These are phyloP conservation scores for Phenganax marumi DNA, from an alignment of 92 coral and sea anemone species.

Conservation along the genomic window DNA sequence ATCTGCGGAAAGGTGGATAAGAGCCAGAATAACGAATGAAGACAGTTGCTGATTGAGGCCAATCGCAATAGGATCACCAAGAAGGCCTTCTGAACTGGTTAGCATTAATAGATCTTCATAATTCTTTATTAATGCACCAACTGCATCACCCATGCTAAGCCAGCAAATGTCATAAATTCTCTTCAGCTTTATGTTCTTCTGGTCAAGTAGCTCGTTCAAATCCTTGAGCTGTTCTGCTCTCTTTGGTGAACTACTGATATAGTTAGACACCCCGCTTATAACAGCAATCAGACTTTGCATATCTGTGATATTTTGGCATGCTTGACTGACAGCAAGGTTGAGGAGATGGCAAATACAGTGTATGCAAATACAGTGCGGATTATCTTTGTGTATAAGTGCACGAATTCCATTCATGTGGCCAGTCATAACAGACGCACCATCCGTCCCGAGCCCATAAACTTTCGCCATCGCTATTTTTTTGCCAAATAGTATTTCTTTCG, in stretches of 20 bases:
- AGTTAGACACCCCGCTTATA: slow-evolving; percentile 25
- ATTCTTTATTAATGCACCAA: slow-evolving; percentile 38
- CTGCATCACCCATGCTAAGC: slow-evolving; percentile 52
- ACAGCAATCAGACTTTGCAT: slow-evolving; percentile 25
- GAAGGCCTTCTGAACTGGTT: slow-evolving; percentile 43
- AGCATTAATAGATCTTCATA: slow-evolving; percentile 52
- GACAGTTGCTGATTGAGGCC: slow-evolving; percentile 44
- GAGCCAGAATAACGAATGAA: slow-evolving; percentile 33
- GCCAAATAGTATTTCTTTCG: background rate
- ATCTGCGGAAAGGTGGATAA: slow-evolving; percentile 46
- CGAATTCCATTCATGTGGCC: slow-evolving; percentile 39
- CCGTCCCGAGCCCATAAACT: slow-evolving; percentile 59
- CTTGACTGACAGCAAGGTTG: slow-evolving; percentile 49
- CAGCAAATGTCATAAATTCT: slow-evolving; percentile 49
- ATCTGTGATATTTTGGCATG: slow-evolving; percentile 31
- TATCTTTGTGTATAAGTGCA: slow-evolving; percentile 34
- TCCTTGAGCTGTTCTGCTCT: slow-evolving; percentile 37
- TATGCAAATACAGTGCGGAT: slow-evolving; percentile 18
- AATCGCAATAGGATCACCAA: slow-evolving; percentile 52
- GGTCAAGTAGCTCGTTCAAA: slow-evolving; percentile 21
- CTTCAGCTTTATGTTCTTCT: slow-evolving; percentile 50
- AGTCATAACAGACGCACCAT: slow-evolving; percentile 55
- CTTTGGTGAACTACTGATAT: slow-evolving; percentile 33
- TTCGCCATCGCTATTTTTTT: slow-evolving; percentile 25
- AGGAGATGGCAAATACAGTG: slow-evolving; percentile 49